phyloP scores from a whole-genome alignment of 1,140 invertebrate species.

The Megathymus violae region DNA sequence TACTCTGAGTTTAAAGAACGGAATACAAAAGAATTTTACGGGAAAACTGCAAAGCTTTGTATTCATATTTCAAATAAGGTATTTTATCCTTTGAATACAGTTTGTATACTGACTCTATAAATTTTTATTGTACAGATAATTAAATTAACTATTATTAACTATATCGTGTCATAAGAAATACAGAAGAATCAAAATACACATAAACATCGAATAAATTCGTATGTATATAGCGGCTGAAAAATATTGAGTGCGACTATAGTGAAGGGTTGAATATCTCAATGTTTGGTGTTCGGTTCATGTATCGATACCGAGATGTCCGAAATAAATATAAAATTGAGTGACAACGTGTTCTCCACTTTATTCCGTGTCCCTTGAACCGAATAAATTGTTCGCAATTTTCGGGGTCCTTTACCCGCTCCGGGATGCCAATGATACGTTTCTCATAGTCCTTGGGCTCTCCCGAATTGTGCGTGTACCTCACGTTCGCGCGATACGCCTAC shows the following conservation, averaged over 20 bases:
- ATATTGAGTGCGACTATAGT: not conserved
- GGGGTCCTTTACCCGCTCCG: constrained; percentile 67
- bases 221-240: not conserved
- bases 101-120: not conserved
- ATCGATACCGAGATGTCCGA: constrained; percentile 51
- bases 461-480: constrained; percentile 32
- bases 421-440: constrained; percentile 68
- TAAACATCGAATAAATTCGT: too few relatives aligned
- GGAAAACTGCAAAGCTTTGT: constrained; percentile 21
- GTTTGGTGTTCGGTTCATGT: constrained; percentile 14
- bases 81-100: constrained; percentile 7
- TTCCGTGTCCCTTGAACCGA: constrained; percentile 68
- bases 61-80: constrained; percentile 7
- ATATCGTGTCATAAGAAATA: too few relatives aligned
- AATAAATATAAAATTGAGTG: constrained; percentile 76
- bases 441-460: constrained; percentile 53
- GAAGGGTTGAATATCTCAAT: not conserved
- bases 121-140: not conserved
- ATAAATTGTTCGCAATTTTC: constrained; percentile 71
- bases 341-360: constrained; percentile 66
- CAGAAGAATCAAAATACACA: too few relatives aligned
- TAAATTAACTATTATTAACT: too few relatives aligned
- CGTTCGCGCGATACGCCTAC: constrained; percentile 30
- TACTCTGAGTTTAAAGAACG: constrained; percentile 21
- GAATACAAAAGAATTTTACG: constrained; percentile 15